Evolutionary conservation across 1,140 invertebrate genomes (phyloP).

Genomic region (Sarcophaga bullata): DNA sequence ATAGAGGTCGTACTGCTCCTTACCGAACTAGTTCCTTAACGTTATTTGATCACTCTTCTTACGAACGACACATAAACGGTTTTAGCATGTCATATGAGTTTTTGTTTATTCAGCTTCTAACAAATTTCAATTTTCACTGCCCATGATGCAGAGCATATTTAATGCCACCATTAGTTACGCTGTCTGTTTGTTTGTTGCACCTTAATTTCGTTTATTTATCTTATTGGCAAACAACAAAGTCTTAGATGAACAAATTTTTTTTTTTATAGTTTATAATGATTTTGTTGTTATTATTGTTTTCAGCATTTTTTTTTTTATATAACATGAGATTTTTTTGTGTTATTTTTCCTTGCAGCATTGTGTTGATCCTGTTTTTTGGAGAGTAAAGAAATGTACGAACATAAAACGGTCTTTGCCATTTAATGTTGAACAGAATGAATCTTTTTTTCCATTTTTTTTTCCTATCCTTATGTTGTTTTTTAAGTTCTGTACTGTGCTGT

Average conservation of each 20-base stretch:
- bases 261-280: constrained; percentile 46
- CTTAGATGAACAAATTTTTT: constrained; percentile 59
- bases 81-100: no score
- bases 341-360: neutral
- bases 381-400: neutral
- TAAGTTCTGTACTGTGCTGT: neutral
- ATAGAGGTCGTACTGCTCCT: no score
- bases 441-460: neutral
- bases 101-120: no score
- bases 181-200: constrained; percentile 35
- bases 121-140: neutral
- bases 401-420: constrained; percentile 33
- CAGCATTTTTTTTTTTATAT: neutral
- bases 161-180: neutral
- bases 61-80: no score
- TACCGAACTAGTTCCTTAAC: no score
- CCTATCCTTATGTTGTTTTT: no score
- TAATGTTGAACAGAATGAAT: constrained; percentile 18
- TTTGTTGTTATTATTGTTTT: neutral
- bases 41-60: no score
- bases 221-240: constrained; percentile 63
- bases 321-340: neutral
- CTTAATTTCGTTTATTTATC: constrained; percentile 53
- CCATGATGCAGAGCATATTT: neutral
- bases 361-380: neutral